Evolutionary conservation across 2,113 vertebrate species (phyloP).

Genomic region (Aphelocoma coerulescens): DNA sequence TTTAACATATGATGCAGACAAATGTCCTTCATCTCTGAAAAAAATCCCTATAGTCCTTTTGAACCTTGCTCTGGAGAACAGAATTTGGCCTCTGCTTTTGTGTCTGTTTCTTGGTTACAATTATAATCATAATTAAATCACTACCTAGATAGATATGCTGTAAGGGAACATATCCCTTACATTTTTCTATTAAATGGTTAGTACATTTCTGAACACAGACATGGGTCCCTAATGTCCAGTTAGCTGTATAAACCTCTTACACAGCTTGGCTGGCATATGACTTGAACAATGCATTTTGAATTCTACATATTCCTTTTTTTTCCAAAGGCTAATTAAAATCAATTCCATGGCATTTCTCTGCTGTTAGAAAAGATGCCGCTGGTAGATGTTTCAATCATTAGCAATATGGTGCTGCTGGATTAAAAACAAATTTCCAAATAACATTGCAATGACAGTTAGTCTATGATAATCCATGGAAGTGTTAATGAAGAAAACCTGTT

Average conservation of each 20-base stretch:
- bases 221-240: conserved; percentile 46
- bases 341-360: conserved; percentile 66
- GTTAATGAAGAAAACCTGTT: conserved; percentile 50
- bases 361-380: conserved; percentile 62
- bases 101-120: background rate
- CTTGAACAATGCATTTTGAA: conserved; percentile 65
- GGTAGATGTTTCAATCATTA: conserved; percentile 72
- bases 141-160: background rate
- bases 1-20: background rate
- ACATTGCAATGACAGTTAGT: conserved; percentile 53
- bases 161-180: background rate
- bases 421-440: conserved; percentile 72
- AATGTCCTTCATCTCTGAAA: background rate
- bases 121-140: background rate
- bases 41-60: background rate
- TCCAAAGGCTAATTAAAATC: conserved; percentile 73
- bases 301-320: conserved; percentile 40
- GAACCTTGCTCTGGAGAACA: background rate
- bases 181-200: background rate
- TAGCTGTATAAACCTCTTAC: conserved; percentile 27
- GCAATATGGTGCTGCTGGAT: conserved; percentile 69
- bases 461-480: conserved; percentile 57
- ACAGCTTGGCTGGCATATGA: conserved; percentile 52
- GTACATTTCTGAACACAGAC: conserved; percentile 25
- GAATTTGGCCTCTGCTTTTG: conserved; percentile 13